phyloP scores from a whole-genome alignment of 2,797 vertebrate genomes.

The Lepus oiostolus region DNA sequence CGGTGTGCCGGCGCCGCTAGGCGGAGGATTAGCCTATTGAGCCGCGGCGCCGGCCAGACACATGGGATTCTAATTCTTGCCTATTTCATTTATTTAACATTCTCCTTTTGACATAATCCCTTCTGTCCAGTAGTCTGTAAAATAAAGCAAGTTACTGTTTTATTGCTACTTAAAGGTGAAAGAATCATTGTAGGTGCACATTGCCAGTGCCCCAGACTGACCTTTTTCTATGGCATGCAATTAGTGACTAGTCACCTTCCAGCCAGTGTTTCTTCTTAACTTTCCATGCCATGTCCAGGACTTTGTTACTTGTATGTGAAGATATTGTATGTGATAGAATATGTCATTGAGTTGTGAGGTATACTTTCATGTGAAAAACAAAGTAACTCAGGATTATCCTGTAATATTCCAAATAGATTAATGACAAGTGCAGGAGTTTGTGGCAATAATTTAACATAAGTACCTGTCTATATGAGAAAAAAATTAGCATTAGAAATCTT shows the following conservation, averaged over 20 bases:
- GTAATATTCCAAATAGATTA: neutral
- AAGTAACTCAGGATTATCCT: neutral
- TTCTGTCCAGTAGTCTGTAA: neutral
- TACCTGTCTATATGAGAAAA: neutral
- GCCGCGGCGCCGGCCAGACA: no score
- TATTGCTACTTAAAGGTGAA: neutral
- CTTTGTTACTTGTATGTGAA: neutral
- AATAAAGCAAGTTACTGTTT: neutral
- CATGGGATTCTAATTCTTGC: neutral
- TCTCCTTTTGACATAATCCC: neutral
- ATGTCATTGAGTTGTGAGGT: neutral
- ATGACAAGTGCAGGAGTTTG: neutral
- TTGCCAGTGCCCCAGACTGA: neutral
- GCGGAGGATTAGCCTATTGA: no score
- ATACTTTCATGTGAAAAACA: neutral
- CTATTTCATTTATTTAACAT: neutral
- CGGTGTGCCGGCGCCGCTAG: no score
- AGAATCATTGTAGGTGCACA: neutral
- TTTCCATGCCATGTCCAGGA: neutral
- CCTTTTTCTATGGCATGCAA: neutral
- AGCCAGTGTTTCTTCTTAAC: neutral
- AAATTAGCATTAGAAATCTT: conserved; percentile 12
- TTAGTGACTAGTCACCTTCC: no score
- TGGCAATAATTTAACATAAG: neutral
- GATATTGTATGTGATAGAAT: neutral